Base-by-base conservation (phyloP, 92 coral and sea anemone genomes). In the Actinostola sp. region DNA sequence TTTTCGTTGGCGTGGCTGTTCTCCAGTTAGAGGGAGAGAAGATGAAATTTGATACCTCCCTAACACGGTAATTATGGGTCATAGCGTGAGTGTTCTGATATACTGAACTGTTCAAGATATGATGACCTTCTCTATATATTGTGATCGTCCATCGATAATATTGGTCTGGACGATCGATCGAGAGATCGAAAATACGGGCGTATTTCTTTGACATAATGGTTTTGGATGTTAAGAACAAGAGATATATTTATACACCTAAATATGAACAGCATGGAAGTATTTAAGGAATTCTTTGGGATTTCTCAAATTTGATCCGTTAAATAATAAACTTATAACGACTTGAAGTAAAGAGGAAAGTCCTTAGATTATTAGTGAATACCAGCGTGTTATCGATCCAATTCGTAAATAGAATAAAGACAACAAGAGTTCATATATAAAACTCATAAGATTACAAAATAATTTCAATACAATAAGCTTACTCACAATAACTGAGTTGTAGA, bases 171-270 rank as follows among this genome's bases (percentile, higher is more conserved):
- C 59, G 42, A 36, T n/a, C n/a, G n/a, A n/a, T n/a, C n/a, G 36
- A 57, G 36, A 27, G 15, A 3, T 2, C 5, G 1, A 21, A 57
- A 27, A 27, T 13, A 27, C 25, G 38, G 35, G 39, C 27, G 2
- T 17, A 27, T 57, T 57, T 57, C 63, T 57, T 57, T 26, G 63
- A 8, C n/a, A n/a, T 53, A 53, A 53, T 53, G 1, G 59, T 15
- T 53, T 7, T 53, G 30, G 17, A 15, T 25, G 21, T 53, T 10
- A 6, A 6, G 11, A 53, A 53, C 21, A 53, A 53, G 59, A 25
- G 31, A 53, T 20, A 53, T 53, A 16, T 53, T 20, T 20, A 23
- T n/a, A n/a, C n/a, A n/a, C n/a, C 17, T 53, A 53, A 53, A 53
- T 25, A 23, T 25, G 7, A 1, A 13, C 20, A 1, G 7, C 31